Evolutionary conservation across 1,140 invertebrate species (phyloP), one percentile per base, ranked within the genome.

Genomic region (Zophobas atratus): DNA sequence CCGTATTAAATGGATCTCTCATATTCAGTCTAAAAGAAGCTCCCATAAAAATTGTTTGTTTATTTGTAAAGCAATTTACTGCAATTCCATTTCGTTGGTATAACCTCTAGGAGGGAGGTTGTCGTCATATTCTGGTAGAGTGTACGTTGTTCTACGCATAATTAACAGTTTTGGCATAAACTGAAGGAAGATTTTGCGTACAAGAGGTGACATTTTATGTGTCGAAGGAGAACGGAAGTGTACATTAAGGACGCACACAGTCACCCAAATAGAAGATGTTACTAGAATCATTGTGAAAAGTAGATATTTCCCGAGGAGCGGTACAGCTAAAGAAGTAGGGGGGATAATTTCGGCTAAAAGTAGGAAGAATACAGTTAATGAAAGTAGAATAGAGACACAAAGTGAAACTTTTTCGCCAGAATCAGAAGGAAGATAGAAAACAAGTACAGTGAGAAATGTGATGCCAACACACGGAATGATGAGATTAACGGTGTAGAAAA

Each of bases 281-380:
- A 99, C 97, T 79, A 99, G 89, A 80, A 98, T 97, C 97, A 99
- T 99, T 34, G 98, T 99, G 89, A 99, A 99, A 72, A 99, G 89
- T 67, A 95, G 89, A 87, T 97, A 97, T 90, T 98, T 98, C 79
- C 98, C 97, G 74, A 99, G 93, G 70, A 99, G 88, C n/a, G 98
- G 98, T 81, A 99, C 96, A 32, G 98, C 97, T 80, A 99, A 90
- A 32, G 97, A 99, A 33, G 98, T 99, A 8, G 98, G 97, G 49
- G 98, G 98, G 86, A 99, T 99, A 84, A 99, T 98, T 90, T 98
- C 97, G 72, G 97, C 97, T 83, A 99, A 88, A 79, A 99, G 90
- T 85, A 99, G 91, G 91, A 99, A 99, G 90, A 99, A 99, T 88
- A 99, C 98, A 86, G 97, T 99, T 85, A 99, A 89, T 67, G 98